Evolutionary conservation across 2,113 vertebrate genomes (phyloP).

Genomic region (Cebidichthys violaceus): DNA sequence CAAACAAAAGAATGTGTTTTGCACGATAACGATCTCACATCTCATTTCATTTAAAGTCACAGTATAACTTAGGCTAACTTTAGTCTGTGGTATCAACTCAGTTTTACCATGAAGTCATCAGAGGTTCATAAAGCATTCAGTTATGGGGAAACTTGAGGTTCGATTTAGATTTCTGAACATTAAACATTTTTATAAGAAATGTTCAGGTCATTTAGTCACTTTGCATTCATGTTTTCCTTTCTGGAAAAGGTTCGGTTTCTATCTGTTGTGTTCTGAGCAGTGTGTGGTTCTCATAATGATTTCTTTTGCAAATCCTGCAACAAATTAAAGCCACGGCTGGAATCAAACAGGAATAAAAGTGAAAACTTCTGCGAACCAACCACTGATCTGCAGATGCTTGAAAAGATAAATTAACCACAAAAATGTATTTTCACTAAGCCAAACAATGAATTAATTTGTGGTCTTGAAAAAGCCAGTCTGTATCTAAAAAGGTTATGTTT

Average conservation of each 20-base stretch:
- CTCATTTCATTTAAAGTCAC: constrained; percentile 90
- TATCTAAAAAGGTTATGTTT: constrained; percentile 1
- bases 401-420: constrained; percentile 8
- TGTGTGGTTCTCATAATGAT: constrained; percentile 6
- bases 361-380: constrained; percentile 5
- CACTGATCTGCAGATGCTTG: background rate
- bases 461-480: background rate
- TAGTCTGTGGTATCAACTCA: constrained; percentile 82
- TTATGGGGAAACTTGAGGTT: constrained; percentile 83
- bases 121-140: constrained; percentile 81
- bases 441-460: constrained; percentile 4
- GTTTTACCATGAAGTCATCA: constrained; percentile 85
- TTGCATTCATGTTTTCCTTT: constrained; percentile 36
- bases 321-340: background rate
- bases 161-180: constrained; percentile 49
- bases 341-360: constrained; percentile 20
- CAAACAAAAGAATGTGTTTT: constrained; percentile 89
- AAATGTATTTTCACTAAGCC: background rate
- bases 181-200: constrained; percentile 17
- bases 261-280: constrained; percentile 43
- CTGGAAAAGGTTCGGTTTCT: constrained; percentile 36
- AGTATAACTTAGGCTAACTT: constrained; percentile 88
- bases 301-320: background rate
- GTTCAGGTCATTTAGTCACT: constrained; percentile 26
- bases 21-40: constrained; percentile 93